phyloP scores from a whole-genome alignment of 2,797 vertebrate genomes.

The Novumbra hubbsi region DNA sequence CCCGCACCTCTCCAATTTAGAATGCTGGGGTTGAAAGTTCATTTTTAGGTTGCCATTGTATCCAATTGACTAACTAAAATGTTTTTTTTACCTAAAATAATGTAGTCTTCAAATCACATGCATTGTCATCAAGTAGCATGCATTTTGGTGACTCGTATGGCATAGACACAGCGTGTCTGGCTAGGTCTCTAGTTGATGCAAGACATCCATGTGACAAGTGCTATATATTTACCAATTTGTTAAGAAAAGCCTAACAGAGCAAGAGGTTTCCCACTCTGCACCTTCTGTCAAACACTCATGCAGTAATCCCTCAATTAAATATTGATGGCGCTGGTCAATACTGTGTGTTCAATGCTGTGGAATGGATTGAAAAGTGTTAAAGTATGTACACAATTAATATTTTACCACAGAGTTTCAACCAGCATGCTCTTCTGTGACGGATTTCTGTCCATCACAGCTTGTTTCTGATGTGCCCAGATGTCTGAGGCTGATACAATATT shows the following conservation, averaged over 20 bases:
- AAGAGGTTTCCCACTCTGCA: constrained; percentile 6
- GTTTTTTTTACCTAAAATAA: too few relatives aligned
- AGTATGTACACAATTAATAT: constrained; percentile 6
- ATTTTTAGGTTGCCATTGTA: too few relatives aligned
- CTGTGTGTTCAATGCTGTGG: neutral
- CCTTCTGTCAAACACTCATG: constrained; percentile 29
- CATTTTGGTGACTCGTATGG: neutral
- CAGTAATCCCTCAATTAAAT: constrained; percentile 41
- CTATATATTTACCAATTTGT: neutral
- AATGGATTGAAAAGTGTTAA: constrained; percentile 1
- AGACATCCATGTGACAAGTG: neutral
- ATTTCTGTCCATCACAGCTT: neutral
- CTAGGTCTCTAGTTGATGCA: neutral
- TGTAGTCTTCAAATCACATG: neutral
- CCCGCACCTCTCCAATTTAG: too few relatives aligned
- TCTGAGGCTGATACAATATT: neutral
- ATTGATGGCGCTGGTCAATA: constrained; percentile 40
- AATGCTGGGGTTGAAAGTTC: too few relatives aligned
- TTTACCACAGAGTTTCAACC: neutral
- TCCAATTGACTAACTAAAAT: too few relatives aligned
- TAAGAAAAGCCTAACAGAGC: constrained; percentile 2
- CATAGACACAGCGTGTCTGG: neutral
- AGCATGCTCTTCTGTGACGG: too few relatives aligned
- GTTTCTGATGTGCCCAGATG: neutral
- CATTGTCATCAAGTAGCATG: neutral